These are phyloP conservation scores for Discoglossus pictus DNA, from an alignment of 2,797 vertebrate species.

Conservation along the genomic window DNA sequence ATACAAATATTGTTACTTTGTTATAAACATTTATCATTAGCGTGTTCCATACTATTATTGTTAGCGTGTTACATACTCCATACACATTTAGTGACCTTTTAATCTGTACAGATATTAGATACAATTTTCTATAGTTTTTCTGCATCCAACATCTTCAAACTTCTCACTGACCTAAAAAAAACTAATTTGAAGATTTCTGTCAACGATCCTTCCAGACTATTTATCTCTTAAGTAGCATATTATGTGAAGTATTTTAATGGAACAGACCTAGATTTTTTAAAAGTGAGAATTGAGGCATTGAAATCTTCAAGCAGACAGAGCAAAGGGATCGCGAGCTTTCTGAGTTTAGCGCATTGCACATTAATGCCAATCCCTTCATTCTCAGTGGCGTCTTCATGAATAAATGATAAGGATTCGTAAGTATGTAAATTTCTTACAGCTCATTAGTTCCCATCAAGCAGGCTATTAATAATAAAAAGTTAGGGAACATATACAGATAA, in stretches of 20 bases:
- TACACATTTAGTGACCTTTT: no score
- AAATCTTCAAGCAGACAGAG: slow-evolving; percentile 24
- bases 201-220: slow-evolving; percentile 20
- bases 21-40: no score
- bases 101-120: no score
- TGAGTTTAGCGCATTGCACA: slow-evolving; percentile 38
- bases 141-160: no score
- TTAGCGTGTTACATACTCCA: no score
- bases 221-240: slow-evolving; percentile 35
- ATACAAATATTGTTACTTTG: no score
- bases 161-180: neutral
- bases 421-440: slow-evolving; percentile 56
- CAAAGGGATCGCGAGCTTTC: neutral
- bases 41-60: no score
- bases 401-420: slow-evolving; percentile 55
- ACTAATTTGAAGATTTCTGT: slow-evolving; percentile 9
- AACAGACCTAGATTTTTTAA: slow-evolving; percentile 42
- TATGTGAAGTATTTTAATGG: slow-evolving; percentile 24
- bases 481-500: slow-evolving; percentile 60
- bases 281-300: slow-evolving; percentile 21
- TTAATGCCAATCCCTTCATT: slow-evolving; percentile 47
- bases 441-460: slow-evolving; percentile 59
- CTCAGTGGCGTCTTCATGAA: slow-evolving; percentile 48
- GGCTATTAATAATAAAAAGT: slow-evolving; percentile 58
- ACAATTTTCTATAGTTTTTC: no score